Evolutionary conservation across 1,140 invertebrate genomes (phyloP), one percentile per base, ranked within the genome.

Genomic region (Copidosoma floridanum): DNA sequence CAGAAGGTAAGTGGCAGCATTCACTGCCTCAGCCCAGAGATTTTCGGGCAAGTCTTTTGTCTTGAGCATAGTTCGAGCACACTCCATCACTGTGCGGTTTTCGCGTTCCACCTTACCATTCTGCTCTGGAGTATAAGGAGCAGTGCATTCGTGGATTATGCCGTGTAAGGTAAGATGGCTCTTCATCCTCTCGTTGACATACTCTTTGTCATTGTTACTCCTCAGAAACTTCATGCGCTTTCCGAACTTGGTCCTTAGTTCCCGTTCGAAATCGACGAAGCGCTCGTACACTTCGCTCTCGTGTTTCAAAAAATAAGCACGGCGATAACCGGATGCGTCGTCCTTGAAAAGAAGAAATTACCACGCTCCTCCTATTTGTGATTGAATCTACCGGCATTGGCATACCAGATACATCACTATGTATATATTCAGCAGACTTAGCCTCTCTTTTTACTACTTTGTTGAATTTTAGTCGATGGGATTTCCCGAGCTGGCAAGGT

Each of bases 1-100:
- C 14, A 50, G 26, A 7, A 59, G 8, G 32, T 64, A 64, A 2
- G 54, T 61, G 0, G 73, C 72, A 8, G 74, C 80, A 43, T 68
- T 65, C 0, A 79, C 64, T n/a, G 81, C 78, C 71, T 83, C 79
- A 3, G 71, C 75, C 81, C 78, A 83, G 29, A 79, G 68, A 4
- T 54, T 29, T 29, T 71, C 57, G 23, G 68, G 65, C 27, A 82
- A 48, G 21, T 73, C 56, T 40, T 69, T 63, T 21, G 66, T 62
- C 27, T 66, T 29, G 6, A 82, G 27, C 76, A 82, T 76, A 16
- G 70, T 61, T 20, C 73, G 50, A 1, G 77, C 77, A 56, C 57
- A 68, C 58, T 82, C 73, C 1, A 75, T 61, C 14, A 81, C 78
- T 35, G 71, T 73, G 32, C 77, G 40, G 64, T 82, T 78, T 21